Base-by-base conservation (phyloP, 2,888 invertebrate genomes). In the Zhengitettix transpicula region DNA sequence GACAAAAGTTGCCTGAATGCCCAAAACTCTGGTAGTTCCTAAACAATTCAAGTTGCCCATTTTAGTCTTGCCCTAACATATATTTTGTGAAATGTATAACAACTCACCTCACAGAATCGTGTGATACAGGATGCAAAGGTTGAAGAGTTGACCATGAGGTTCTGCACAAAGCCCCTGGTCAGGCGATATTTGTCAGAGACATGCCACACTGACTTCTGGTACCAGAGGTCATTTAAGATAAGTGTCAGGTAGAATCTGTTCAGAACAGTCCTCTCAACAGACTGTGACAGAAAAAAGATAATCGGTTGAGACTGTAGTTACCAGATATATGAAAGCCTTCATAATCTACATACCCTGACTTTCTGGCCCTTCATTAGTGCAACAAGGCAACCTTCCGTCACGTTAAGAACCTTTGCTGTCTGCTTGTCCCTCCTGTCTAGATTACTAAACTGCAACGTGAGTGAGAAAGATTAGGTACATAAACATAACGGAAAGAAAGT, bases 211-310 rank as follows among this genome's bases (percentile, higher is more conserved):
- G 85, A 78, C 66, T 78, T 71, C 62, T 85, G 81, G 62, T 82
- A 81, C 81, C 88, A 85, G 28, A 91, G 73, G 65, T 92, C 89
- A 67, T 85, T 80, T 62, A 97, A 74, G 75, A 96, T 88, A 63
- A 97, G 72, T 10, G 94, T 89, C 61, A 90, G 74, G 71, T 90
- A 96, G 73, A 96, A 88, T 57, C 94, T 81, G 66, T 83, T 79
- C 61, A 91, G 67, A n/a, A 86, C 78, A 52, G 70, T 71, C 66
- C 79, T 77, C 0, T 82, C 72, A 10, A 84, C 74, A 66, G 74
- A 77, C 84, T 85, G 68, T 17, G 47, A n/a, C 12, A 47, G 47
- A 47, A n/a, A 42, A 47, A 7, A 5, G 47, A 14, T 5, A 14
- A n/a, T 14, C 5, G 8, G 12, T 47, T 14, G 47, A 47, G 8